phyloP scores from a whole-genome alignment of 2,797 vertebrate species.

The Semaprochilodus insignis region DNA sequence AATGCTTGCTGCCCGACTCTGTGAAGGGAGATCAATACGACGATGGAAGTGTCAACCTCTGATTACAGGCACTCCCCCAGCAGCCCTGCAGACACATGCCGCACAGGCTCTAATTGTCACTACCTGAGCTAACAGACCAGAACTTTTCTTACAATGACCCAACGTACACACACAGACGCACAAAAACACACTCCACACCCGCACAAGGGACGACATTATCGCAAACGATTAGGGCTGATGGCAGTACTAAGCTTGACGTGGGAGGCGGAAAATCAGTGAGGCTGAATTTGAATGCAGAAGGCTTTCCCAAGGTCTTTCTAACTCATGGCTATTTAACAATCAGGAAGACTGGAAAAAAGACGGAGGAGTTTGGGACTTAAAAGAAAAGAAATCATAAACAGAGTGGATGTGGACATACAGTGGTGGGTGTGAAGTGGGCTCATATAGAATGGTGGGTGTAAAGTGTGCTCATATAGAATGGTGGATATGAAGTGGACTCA shows the following conservation, averaged over 20 bases:
- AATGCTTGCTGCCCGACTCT: constrained; percentile 74
- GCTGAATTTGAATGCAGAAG: constrained; percentile 13
- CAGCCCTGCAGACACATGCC: constrained; percentile 25
- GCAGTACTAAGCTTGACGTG: constrained; percentile 7
- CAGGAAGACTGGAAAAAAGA: neutral
- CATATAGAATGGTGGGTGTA: neutral
- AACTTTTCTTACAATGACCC: constrained; percentile 27
- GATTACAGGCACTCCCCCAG: constrained; percentile 47
- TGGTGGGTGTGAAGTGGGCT: neutral
- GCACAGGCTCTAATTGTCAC: constrained; percentile 30
- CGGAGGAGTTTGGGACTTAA: neutral
- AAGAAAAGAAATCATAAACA: too few relatives aligned
- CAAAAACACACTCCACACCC: constrained; percentile 20
- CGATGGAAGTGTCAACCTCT: constrained; percentile 56
- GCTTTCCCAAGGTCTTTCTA: neutral
- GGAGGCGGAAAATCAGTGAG: neutral
- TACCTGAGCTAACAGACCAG: constrained; percentile 28
- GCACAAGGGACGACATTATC: constrained; percentile 21
- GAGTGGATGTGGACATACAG: neutral
- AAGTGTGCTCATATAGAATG: neutral
- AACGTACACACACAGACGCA: neutral
- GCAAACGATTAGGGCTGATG: constrained; percentile 31
- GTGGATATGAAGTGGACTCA: neutral
- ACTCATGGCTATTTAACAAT: constrained; percentile 12
- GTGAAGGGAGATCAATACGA: constrained; percentile 78